Conservation (phyloP, 1,140 invertebrate species). For the Drosophila mojavensis region DNA sequence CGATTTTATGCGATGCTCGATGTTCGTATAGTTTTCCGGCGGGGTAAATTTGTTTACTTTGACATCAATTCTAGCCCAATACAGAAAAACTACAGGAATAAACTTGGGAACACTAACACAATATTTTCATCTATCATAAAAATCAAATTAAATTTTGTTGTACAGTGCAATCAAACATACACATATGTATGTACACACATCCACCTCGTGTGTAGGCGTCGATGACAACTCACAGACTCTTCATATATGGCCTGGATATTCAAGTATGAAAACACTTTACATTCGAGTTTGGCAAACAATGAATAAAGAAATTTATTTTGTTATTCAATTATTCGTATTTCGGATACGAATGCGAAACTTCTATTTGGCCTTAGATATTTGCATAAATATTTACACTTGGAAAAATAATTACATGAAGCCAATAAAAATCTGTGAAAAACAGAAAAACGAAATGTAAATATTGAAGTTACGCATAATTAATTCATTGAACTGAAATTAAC, state of each 20-base stretch:
- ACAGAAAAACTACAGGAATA: no score
- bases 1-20: no score
- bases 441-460: background rate
- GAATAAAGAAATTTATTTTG: conserved; percentile 63
- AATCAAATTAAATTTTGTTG: no score
- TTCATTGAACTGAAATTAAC: background rate
- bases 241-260: conserved; percentile 66
- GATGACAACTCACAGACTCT: conserved; percentile 40
- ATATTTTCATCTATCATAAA: no score
- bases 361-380: conserved; percentile 5
- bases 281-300: conserved; percentile 65
- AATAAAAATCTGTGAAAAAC: background rate
- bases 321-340: conserved; percentile 62
- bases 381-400: background rate
- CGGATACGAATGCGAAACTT: background rate
- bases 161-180: background rate
- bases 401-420: background rate
- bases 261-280: conserved; percentile 64
- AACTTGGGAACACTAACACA: no score
- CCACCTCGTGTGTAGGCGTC: conserved; percentile 59
- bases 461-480: background rate
- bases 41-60: no score
- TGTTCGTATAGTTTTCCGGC: no score
- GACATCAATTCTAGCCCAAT: no score
- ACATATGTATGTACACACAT: background rate